Base-by-base conservation (phyloP, 1,140 invertebrate species). In the Calephelis virginiensis region DNA sequence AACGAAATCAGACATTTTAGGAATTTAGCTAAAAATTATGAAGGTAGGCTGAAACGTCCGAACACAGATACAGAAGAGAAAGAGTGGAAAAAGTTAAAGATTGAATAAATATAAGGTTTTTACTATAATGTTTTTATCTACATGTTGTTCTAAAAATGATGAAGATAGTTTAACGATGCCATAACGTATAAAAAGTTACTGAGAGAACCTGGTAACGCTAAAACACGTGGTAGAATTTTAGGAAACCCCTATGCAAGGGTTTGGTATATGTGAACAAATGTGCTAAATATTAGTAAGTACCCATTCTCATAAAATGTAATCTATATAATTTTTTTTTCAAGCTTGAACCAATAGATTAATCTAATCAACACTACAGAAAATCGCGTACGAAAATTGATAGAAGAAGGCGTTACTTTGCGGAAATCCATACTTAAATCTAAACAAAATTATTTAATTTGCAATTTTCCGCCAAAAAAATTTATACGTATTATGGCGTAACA, bases 1-100 rank as follows among this genome's bases (percentile, higher is more conserved):
- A 80, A 82, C 61, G 82, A 89, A 65, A 85, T 89, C 45, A 61
- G 80, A 10, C 72, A 79, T 7, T 59, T 87, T 2, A 76, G 63
- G 10, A 83, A 81, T 62, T 43, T 85, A 5, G 72, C 80, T 0
- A 83, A 80, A 10, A 76, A 53, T 8, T 65, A 77, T 0, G 80
- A 83, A 0, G 61, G 63, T 5, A 82, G 82, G 46, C 45, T 82
- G 8, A 83, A 84, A 67, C 76, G 78, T 7, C 69, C 74, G 0
- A 67, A 47, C 17, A 60, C 71, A 11, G 75, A 77, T 38, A 12
- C 72, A 4, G 67, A 72, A 11, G 73, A 81, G 61, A 62, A 67
- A n/a, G 76, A 83, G 45, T n/a, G 61, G 8, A 85, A 82, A 53
- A 86, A 84, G 40, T 68, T 77, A 60, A 82, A 85, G 65, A 64